Percentiles rank a stretch among this genome's conserved stretches.
Conservation (phyloP, 2,113 vertebrate genomes). For the Spheniscus mendiculus region DNA sequence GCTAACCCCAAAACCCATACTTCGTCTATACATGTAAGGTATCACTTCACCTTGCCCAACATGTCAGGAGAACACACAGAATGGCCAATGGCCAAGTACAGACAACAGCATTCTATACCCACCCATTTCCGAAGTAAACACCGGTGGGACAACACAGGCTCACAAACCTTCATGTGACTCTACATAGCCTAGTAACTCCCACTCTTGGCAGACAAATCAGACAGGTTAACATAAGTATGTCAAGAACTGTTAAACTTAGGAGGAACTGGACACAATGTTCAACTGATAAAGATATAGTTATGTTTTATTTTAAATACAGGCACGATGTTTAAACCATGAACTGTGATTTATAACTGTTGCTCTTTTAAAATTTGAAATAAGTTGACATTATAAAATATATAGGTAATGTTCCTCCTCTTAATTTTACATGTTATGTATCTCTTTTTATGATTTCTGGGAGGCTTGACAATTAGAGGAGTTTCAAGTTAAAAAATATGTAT, state of each 20-base stretch:
- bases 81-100: neutral
- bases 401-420: neutral
- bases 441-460: neutral
- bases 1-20: neutral
- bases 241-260: neutral
- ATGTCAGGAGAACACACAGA: neutral
- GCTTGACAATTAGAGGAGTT: neutral
- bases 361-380: neutral
- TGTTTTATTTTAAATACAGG: neutral
- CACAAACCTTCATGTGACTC: neutral
- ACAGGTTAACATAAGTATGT: fast-evolving
- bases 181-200: neutral
- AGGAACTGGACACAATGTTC: neutral
- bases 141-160: neutral
- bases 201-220: neutral
- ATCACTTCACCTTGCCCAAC: neutral
- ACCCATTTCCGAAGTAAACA: neutral
- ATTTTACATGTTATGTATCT: neutral
- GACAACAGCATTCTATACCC: neutral
- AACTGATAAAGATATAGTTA: neutral
- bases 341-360: neutral
- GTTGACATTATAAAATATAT: neutral
- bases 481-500: fast-evolving
- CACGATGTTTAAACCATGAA: neutral
- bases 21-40: fast-evolving